These are phyloP conservation scores for Mycalesis mineus DNA, from an alignment of 2,888 invertebrate species.

Conservation along the genomic window DNA sequence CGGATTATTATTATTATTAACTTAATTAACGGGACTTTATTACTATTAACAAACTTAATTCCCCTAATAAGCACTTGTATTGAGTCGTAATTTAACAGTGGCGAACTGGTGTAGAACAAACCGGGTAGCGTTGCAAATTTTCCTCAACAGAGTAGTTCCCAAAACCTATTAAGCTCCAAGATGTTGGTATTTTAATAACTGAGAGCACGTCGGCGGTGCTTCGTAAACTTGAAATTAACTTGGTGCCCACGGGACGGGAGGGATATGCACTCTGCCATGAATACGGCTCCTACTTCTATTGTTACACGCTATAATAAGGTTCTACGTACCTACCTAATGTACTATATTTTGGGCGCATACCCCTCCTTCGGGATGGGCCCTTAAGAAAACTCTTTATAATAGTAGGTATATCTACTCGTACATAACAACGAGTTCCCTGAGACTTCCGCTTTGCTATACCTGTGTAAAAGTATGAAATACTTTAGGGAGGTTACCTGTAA, in stretches of 20 bases:
- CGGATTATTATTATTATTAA: no score
- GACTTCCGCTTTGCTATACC: no score
- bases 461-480: no score
- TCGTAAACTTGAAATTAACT: constrained; percentile 73
- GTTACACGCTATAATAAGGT: constrained; percentile 38
- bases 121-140: constrained; percentile 40
- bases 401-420: no score
- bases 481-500: no score
- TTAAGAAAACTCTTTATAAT: background rate
- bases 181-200: constrained; percentile 70
- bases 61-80: background rate
- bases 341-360: constrained; percentile 22
- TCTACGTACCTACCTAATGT: constrained; percentile 29
- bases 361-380: constrained; percentile 15
- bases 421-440: no score
- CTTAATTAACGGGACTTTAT: no score
- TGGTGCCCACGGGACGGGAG: constrained; percentile 58
- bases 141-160: constrained; percentile 46
- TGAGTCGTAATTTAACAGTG: constrained; percentile 43
- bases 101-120: constrained; percentile 25
- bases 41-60: no score
- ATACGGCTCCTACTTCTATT: constrained; percentile 39
- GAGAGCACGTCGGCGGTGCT: constrained; percentile 49
- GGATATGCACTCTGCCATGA: constrained; percentile 44
- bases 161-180: constrained; percentile 67